Base-by-base conservation (phyloP, 2,113 vertebrate genomes). In the Rhea americana region DNA sequence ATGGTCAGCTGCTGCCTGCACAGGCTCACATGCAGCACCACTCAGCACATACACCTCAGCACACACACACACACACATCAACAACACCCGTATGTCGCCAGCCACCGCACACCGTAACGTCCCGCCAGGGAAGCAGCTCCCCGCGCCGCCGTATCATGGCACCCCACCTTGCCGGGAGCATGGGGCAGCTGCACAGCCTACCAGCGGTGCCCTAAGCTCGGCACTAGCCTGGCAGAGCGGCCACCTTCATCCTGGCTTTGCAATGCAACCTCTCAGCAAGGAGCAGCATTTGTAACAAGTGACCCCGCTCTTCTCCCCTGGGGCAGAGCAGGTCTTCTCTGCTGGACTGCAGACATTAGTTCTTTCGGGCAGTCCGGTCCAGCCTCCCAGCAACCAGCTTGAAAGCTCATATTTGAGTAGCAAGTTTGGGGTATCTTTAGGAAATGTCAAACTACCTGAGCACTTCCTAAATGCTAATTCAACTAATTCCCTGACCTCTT, bases 21-120 rank as follows among this genome's bases (percentile, higher is more conserved):
- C 48, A 22, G 48, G 10, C 48, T 22, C 48, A 50, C 19, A 22
- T 9, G 22, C 11, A 21, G 39, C 45, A 24, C 9, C 18, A 6
- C 50, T 13, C 6, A 1, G 55, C 8, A n/a, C n/a, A n/a, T n/a
- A n/a, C n/a, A n/a, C n/a, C n/a, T n/a, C n/a, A n/a, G n/a, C n/a
- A n/a, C n/a, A n/a, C n/a, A n/a, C n/a, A n/a, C n/a, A n/a, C n/a
- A n/a, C n/a, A n/a, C n/a, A n/a, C 20, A 0, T 13, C 13, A 4
- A 3, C 43, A 45, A 6, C 13, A 0, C 48, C 5, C 9, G 20
- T n/a, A 43, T 5, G 1, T 21, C 65, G 35, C 32, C 32, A 7
- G 35, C 35, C 35, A 35, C 35, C 35, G 35, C 43, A 45, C 14
- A 45, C 43, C 43, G 14, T 45, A 45, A 14, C 43, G 14, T 45